phyloP scores from a whole-genome alignment of 1,140 invertebrate species.

The Pantala flavescens region DNA sequence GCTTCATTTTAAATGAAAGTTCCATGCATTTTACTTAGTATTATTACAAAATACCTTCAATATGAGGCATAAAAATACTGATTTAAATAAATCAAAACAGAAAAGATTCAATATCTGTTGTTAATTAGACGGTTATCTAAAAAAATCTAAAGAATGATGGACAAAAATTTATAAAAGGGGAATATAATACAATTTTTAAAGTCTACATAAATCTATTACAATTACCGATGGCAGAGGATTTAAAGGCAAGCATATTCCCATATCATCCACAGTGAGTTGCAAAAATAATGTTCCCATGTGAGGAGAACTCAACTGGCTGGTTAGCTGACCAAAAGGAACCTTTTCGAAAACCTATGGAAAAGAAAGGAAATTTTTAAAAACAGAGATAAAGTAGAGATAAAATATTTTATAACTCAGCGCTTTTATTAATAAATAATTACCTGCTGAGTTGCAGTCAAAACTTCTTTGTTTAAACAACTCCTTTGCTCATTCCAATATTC shows the following conservation, averaged over 20 bases:
- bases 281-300: conserved; percentile 83
- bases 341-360: conserved; percentile 50
- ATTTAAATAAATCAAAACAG: too few relatives aligned
- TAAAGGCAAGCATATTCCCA: conserved; percentile 90
- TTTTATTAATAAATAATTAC: conserved; percentile 39
- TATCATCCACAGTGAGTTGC: conserved; percentile 90
- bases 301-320: conserved; percentile 56
- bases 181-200: too few relatives aligned
- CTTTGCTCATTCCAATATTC: conserved; percentile 98
- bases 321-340: conserved; percentile 64
- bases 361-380: conserved; percentile 11
- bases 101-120: too few relatives aligned
- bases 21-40: too few relatives aligned
- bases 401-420: too few relatives aligned
- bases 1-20: too few relatives aligned
- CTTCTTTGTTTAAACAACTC: conserved; percentile 75
- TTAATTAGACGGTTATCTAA: too few relatives aligned
- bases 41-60: too few relatives aligned
- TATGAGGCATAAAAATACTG: too few relatives aligned
- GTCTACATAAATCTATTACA: too few relatives aligned
- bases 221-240: conserved; percentile 59
- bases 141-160: too few relatives aligned
- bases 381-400: neutral
- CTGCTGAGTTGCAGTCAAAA: conserved; percentile 70
- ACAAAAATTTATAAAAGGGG: too few relatives aligned